A percentile compares a stretch with the other conserved stretches of the same genome.
phyloP scores from a whole-genome alignment of 2,888 invertebrate genomes.

The Chirona hameri region DNA sequence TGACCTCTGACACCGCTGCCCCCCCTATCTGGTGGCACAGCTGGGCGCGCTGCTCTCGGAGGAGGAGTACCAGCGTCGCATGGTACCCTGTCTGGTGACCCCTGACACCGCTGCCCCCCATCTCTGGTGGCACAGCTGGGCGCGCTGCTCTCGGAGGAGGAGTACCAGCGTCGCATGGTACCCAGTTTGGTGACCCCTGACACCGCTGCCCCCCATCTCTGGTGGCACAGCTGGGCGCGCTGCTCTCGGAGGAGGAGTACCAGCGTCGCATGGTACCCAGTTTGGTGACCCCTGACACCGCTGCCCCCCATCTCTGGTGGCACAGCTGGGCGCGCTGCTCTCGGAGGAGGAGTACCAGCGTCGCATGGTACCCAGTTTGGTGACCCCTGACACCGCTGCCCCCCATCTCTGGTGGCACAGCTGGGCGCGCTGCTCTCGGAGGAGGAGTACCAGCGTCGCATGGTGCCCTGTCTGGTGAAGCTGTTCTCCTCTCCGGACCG shows the following conservation, averaged over 20 bases:
- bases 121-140: slow-evolving; percentile 75
- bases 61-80: slow-evolving; percentile 92
- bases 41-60: slow-evolving; percentile 81
- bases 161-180: slow-evolving; percentile 93
- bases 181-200: slow-evolving; percentile 92
- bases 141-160: slow-evolving; percentile 77
- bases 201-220: too few species aligned
- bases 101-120: too few species aligned
- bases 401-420: slow-evolving; percentile 59
- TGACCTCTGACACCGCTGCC: slow-evolving; percentile 52
- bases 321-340: slow-evolving; percentile 81
- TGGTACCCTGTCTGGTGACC: slow-evolving; percentile 93
- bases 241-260: slow-evolving; percentile 86
- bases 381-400: too few species aligned
- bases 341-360: slow-evolving; percentile 91
- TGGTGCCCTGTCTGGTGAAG: slow-evolving; percentile 96
- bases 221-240: slow-evolving; percentile 73
- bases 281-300: too few species aligned
- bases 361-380: slow-evolving; percentile 94
- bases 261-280: slow-evolving; percentile 95
- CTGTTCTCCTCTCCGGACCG: slow-evolving; percentile 93
- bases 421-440: slow-evolving; percentile 85
- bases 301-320: too few species aligned
- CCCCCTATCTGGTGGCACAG: slow-evolving; percentile 59
- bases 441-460: slow-evolving; percentile 88